Evolutionary conservation across 2,113 vertebrate genomes (phyloP), one percentile per base, ranked within the genome.

Genomic region (Dasyornis broadbenti): DNA sequence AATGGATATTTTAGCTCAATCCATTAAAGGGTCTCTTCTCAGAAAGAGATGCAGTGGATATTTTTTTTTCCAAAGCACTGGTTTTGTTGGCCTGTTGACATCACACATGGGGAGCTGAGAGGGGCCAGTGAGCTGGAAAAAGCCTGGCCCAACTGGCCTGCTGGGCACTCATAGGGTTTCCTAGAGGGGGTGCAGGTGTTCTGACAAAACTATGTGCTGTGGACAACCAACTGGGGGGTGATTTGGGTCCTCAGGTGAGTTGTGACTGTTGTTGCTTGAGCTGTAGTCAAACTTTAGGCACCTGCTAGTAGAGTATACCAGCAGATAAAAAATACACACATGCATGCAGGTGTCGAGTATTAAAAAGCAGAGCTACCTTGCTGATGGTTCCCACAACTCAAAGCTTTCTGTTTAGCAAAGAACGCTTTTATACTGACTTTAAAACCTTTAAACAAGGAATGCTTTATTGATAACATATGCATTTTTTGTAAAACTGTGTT

Each of bases 141-240:
- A 33, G 39, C 45, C 31, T 18, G 30, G 14, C 24, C 53, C 2
- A 3, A 2, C 30, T 49, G 35, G 28, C 22, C 20, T 64, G 20
- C 40, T 24, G 39, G 15, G 11, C 1, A 11, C 22, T 80, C 15
- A 1, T 0, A 26, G 23, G 30, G 37, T 59, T 65, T 52, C 20
- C 64, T 37, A 19, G 1, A 2, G 33, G 8, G 8, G 39, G 14
- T 39, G 35, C 52, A 40, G 50, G 52, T 77, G 21, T 44, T 82
- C 30, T 30, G 15, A 28, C 39, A 66, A 54, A 88, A 28, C 14
- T 47, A 4, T 28, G 17, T 1, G 1, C 71, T 70, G 31, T 78
- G 61, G 44, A 15, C 2, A 22, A 1, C 26, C 2, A 22, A 1
- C 26, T 27, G 0, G 5, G 44, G 10, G 3, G 2, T 63, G 44